Conservation (phyloP, 2,888 invertebrate genomes). For the Orchesella flavescens region DNA sequence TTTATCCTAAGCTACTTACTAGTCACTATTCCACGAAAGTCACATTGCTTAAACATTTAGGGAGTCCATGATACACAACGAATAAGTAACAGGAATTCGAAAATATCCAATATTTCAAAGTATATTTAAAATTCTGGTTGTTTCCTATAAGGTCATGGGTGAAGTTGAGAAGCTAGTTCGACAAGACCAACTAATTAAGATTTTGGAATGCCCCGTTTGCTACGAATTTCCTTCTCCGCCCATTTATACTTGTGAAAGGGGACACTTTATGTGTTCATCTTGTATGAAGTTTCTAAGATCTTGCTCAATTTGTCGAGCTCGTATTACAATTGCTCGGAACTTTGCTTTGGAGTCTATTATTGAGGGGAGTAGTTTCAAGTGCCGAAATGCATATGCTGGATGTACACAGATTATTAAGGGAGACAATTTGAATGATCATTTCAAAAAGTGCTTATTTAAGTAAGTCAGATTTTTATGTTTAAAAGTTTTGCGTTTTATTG, state of each 20-base stretch:
- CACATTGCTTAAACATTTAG: too few relatives aligned
- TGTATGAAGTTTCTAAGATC: conserved; percentile 40
- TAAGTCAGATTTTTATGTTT: not conserved
- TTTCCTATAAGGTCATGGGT: conserved; percentile 22
- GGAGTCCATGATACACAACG: too few relatives aligned
- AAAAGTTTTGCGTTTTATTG: too few relatives aligned
- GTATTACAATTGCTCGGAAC: conserved; percentile 53
- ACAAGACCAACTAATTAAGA: conserved; percentile 38
- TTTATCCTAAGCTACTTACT: too few relatives aligned
- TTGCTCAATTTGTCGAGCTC: conserved; percentile 50
- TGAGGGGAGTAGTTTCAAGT: conserved; percentile 53
- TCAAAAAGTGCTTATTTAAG: conserved; percentile 54
- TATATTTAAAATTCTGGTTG: too few relatives aligned
- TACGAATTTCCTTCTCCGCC: conserved; percentile 63
- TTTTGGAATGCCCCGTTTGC: conserved; percentile 42
- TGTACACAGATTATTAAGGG: conserved; percentile 43
- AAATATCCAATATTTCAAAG: too few relatives aligned
- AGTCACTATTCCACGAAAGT: too few relatives aligned
- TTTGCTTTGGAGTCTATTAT: conserved; percentile 60
- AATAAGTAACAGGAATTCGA: too few relatives aligned
- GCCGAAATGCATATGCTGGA: conserved; percentile 47
- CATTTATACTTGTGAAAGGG: conserved; percentile 59
- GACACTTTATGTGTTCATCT: conserved; percentile 59
- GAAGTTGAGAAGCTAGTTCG: conserved; percentile 41
- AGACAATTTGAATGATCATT: conserved; percentile 32